Evolutionary conservation across 2,888 invertebrate species (phyloP), one percentile per base, ranked within the genome.

Genomic region (Chymomyza amoena): DNA sequence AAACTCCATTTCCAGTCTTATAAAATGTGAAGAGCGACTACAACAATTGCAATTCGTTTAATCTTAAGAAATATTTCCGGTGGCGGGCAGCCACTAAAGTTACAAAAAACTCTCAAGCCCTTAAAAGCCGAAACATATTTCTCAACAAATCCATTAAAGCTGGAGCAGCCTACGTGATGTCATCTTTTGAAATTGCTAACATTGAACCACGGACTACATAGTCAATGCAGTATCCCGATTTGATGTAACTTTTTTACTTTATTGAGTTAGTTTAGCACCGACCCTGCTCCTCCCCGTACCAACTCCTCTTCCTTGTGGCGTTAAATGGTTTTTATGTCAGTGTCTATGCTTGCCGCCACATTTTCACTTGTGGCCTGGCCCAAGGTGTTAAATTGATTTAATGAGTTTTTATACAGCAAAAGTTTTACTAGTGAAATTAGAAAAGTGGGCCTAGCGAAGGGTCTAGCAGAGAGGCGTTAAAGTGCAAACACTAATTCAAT

Each of bases 1-100:
- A 63, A n/a, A 75, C 60, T 73, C 61, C 20, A 20, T 25, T 25
- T 25, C 25, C 73, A 70, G 69, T 64, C 64, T 73, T 45, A 73
- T 69, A 64, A 70, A 63, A 73, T 74, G 66, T 45, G 70, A 61
- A 7, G 5, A 6, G 32, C 32, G 32, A 20, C 32, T 32, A 36
- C 36, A 9, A 36, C 36, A 9, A 25, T 25, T 36, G 36, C 36
- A 36, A 7, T 9, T 9, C 7, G 6, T 36, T 36, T 1, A 36
- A 6, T 36, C 7, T 36, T 36, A 25, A 25, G 25, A 36, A 36
- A 36, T 36, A 36, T 36, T 36, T 36, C 36, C 7, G 7, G 36
- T 9, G 5, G 36, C 3, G 25, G 25, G 25, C 25, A 25, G 25
- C 4, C 25, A 25, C 32, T 4, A 6, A 32, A 36, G 36, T 9